Evolutionary conservation across 1,140 invertebrate species (phyloP).

Genomic region (Psix sp.): DNA sequence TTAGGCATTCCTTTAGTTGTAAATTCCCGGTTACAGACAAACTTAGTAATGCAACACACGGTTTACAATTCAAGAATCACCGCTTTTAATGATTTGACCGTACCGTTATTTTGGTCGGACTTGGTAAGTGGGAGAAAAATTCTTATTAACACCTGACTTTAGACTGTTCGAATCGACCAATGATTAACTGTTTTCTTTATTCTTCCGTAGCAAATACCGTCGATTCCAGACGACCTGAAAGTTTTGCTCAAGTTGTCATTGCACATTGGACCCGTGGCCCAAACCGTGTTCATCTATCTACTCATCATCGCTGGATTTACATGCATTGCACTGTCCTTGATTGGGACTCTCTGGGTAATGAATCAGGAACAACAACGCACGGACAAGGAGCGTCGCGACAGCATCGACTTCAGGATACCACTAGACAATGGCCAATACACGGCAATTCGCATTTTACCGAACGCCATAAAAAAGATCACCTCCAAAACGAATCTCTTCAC

Average conservation of each 20-base stretch:
- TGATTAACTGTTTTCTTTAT: constrained; percentile 3
- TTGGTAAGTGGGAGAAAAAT: constrained; percentile 75
- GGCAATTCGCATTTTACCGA: constrained; percentile 70
- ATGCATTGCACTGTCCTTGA: constrained; percentile 61
- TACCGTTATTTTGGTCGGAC: constrained; percentile 83
- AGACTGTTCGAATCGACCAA: background rate
- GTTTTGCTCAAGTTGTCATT: constrained; percentile 58
- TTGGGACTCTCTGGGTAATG: constrained; percentile 60
- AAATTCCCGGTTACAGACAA: constrained; percentile 81
- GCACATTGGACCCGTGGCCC: constrained; percentile 57
- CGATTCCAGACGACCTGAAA: constrained; percentile 48
- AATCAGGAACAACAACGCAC: constrained; percentile 64
- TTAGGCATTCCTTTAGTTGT: constrained; percentile 80
- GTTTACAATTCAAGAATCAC: constrained; percentile 77
- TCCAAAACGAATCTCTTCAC: constrained; percentile 69
- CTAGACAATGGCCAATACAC: constrained; percentile 72
- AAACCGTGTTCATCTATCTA: constrained; percentile 61
- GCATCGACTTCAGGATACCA: constrained; percentile 69
- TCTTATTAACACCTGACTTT: background rate
- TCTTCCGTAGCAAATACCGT: constrained; percentile 60
- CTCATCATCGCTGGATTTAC: constrained; percentile 62
- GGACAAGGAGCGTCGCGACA: constrained; percentile 62
- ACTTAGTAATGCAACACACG: constrained; percentile 80
- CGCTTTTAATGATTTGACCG: constrained; percentile 79
- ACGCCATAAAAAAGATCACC: constrained; percentile 70